Evolutionary conservation across 2,797 vertebrate genomes (phyloP).

Genomic region (Tragelaphus eurycerus): DNA sequence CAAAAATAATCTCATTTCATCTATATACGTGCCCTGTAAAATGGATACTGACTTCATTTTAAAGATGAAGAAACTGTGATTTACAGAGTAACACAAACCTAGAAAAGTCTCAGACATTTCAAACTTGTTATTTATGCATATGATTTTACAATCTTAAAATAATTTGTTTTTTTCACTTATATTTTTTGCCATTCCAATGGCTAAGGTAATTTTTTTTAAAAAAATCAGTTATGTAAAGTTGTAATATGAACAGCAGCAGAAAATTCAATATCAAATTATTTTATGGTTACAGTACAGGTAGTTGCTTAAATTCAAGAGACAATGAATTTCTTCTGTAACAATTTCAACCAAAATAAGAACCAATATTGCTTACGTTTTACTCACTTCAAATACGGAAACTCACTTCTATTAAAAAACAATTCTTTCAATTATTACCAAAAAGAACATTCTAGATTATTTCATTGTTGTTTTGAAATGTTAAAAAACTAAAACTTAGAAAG

Average conservation of each 20-base stretch:
- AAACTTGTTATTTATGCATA: background rate
- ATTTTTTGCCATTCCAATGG: background rate
- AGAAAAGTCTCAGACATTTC: background rate
- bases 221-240: background rate
- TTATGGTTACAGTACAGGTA: background rate
- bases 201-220: background rate
- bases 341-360: conserved; percentile 20
- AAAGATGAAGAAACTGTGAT: background rate
- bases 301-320: background rate
- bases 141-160: background rate
- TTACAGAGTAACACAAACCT: background rate
- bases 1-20: background rate
- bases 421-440: background rate
- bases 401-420: background rate
- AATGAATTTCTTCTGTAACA: background rate
- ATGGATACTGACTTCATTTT: background rate
- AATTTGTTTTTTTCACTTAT: background rate
- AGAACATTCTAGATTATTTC: background rate
- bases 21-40: background rate
- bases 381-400: background rate
- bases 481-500: background rate
- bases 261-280: background rate
- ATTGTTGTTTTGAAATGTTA: conserved; percentile 26
- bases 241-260: background rate
- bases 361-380: background rate